Evolutionary conservation across 2,888 invertebrate genomes (phyloP).

Genomic region (Scelioninae gen. 1): DNA sequence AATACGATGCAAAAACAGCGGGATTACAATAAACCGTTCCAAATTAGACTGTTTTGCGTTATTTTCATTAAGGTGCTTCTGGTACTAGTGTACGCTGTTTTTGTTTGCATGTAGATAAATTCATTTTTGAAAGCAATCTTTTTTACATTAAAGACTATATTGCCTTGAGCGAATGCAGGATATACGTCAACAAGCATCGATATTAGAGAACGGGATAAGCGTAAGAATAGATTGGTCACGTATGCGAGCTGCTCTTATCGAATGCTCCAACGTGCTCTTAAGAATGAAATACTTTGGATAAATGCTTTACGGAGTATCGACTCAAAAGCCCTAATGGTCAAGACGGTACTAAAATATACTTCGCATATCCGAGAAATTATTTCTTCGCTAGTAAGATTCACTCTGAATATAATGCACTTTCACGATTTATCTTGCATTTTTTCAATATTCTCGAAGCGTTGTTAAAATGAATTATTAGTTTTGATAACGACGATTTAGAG

Average conservation of each 20-base stretch:
- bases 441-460: neutral
- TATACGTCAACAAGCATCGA: conserved; percentile 66
- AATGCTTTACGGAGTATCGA: conserved; percentile 56
- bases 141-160: conserved; percentile 59
- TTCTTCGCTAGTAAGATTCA: conserved; percentile 22
- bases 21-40: conserved; percentile 3
- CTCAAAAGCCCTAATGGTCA: conserved; percentile 52
- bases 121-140: conserved; percentile 58
- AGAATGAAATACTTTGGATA: conserved; percentile 49
- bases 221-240: conserved; percentile 69
- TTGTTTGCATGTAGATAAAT: conserved; percentile 33
- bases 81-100: conserved; percentile 10
- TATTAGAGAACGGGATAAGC: conserved; percentile 63
- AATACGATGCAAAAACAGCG: neutral
- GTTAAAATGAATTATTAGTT: neutral
- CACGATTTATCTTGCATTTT: neutral
- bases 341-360: conserved; percentile 35
- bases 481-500: too few relatives aligned
- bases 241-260: conserved; percentile 60
- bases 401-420: conserved; percentile 15
- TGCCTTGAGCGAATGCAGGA: conserved; percentile 47
- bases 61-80: conserved; percentile 12
- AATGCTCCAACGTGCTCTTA: conserved; percentile 61
- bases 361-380: conserved; percentile 31
- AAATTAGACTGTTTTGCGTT: conserved; percentile 24